Evolutionary conservation across 2,113 vertebrate species (phyloP), one percentile per base, ranked within the genome.

Genomic region (Deroptyus accipitrinus): DNA sequence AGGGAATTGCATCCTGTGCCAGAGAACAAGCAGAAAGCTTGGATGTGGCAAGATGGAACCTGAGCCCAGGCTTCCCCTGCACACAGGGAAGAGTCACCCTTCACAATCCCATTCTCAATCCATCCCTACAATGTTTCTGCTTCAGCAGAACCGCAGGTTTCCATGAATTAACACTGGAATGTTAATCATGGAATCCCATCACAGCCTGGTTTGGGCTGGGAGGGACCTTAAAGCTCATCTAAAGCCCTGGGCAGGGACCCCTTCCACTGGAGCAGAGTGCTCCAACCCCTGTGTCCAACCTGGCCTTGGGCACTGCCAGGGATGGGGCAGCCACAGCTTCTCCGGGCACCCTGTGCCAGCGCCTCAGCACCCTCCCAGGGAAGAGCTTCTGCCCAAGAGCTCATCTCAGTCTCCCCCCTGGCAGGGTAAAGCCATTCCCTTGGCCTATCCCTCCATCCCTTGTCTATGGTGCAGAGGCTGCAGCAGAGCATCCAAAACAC

Each of bases 161-260:
- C 48, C 49, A 17, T 63, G 35, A 51, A 13, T 28, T 37, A 33
- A 37, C n/a, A 6, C n/a, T n/a, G n/a, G n/a, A n/a, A n/a, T n/a
- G n/a, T n/a, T n/a, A n/a, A 33, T 25, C 33, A n/a, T 15, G 13
- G 55, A n/a, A 59, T 59, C 55, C n/a, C 33, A 23, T n/a, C 55
- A 22, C 33, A 59, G 55, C 55, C 55, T n/a, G 33, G 20, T 59
- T n/a, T 59, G 33, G 13, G 20, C 13, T 59, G 55, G 11, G 13
- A 59, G 20, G 33, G 33, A 22, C 20, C 55, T 23, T 22, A 59
- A 59, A n/a, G 55, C 55, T 23, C 33, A n/a, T n/a, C 55, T 4
- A 6, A 4, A 59, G 5, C 20, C 33, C 6, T 0, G 2, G 13
- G 30, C 33, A 59, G 55, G 55, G 55, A 23, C 33, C 0, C 55